These are phyloP conservation scores for Stenolophus ochropezus DNA, from an alignment of 2,888 invertebrate genomes.

Conservation along the genomic window DNA sequence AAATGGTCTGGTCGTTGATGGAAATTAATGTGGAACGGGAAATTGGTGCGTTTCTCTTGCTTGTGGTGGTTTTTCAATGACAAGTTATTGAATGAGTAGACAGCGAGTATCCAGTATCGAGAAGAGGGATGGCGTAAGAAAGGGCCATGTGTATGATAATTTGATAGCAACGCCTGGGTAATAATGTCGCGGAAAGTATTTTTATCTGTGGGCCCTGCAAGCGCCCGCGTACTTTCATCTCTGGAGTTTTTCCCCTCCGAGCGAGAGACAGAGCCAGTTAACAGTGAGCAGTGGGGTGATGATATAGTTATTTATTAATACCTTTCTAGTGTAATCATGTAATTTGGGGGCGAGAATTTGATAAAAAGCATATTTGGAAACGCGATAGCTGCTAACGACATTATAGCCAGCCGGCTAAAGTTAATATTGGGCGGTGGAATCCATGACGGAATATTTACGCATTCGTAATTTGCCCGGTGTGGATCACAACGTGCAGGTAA, in stretches of 20 bases:
- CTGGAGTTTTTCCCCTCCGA: background rate
- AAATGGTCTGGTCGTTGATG: background rate
- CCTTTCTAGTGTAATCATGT: conserved; percentile 6
- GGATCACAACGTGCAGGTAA: background rate
- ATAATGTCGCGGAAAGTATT: conserved; percentile 39
- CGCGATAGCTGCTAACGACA: conserved; percentile 3
- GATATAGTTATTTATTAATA: conserved; percentile 39
- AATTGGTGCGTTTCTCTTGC: background rate
- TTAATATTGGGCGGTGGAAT: background rate
- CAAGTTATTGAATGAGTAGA: background rate
- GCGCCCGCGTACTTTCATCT: conserved; percentile 5
- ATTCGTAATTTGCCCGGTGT: conserved; percentile 14
- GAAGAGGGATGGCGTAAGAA: background rate
- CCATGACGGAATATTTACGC: background rate
- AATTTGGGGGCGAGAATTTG: conserved; percentile 22
- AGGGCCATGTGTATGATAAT: conserved; percentile 38
- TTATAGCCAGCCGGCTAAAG: conserved; percentile 4
- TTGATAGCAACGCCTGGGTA: conserved; percentile 26
- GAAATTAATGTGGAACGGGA: conserved; percentile 5
- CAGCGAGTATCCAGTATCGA: background rate
- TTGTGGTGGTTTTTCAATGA: background rate
- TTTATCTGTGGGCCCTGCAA: conserved; percentile 29
- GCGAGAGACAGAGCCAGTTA: background rate
- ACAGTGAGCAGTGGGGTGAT: background rate
- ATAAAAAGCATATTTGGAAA: conserved; percentile 33